Percentiles rank a stretch among this genome's conserved stretches.
These are phyloP conservation scores for Barnardius zonarius DNA, from an alignment of 2,113 vertebrate species.

Conservation along the genomic window DNA sequence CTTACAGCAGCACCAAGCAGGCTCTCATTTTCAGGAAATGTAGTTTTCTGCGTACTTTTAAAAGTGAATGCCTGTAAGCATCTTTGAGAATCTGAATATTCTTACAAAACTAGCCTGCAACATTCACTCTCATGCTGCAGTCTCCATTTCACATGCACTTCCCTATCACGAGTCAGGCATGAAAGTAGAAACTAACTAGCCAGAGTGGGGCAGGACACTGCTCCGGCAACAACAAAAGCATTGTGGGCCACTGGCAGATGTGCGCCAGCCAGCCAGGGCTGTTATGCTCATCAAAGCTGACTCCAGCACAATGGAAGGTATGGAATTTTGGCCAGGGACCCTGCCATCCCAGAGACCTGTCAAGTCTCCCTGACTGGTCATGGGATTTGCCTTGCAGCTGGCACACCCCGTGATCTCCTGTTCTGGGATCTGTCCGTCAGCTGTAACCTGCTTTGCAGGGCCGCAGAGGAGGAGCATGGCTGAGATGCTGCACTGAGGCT, in stretches of 20 bases:
- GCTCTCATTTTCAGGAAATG: background rate
- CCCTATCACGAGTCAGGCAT: background rate
- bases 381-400: slow-evolving; percentile 34
- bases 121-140: background rate
- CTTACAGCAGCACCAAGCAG: background rate
- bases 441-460: background rate
- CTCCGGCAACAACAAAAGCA: background rate
- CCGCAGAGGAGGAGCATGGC: background rate
- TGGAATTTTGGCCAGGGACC: slow-evolving; percentile 36
- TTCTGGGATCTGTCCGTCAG: background rate
- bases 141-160: background rate
- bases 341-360: background rate
- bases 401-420: background rate
- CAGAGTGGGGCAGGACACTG: background rate
- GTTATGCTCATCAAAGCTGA: slow-evolving; percentile 19
- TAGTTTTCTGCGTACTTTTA: background rate
- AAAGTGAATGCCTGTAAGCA: background rate
- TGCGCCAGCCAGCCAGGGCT: background rate
- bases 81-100: background rate
- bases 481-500: background rate
- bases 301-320: slow-evolving; percentile 20
- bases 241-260: background rate
- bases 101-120: background rate
- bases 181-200: background rate
- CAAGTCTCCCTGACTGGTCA: background rate